Evolutionary conservation across 2,888 invertebrate genomes (phyloP).

Genomic region (Drosophila incognita): DNA sequence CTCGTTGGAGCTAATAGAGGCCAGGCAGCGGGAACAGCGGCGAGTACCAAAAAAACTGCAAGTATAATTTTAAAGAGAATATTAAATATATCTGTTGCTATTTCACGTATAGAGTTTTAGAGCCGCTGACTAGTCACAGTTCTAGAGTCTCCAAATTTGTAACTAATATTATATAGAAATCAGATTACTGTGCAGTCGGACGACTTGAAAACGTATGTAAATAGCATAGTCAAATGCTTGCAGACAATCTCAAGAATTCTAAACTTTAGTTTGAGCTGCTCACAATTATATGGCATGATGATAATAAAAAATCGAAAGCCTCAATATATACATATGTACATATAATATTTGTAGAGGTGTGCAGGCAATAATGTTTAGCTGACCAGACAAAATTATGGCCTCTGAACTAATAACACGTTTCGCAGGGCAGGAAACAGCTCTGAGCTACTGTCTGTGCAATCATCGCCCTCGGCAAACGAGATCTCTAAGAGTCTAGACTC

Average conservation of each 20-base stretch:
- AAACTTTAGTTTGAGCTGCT: background rate
- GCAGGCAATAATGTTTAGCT: constrained; percentile 40
- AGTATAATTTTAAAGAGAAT: constrained; percentile 80
- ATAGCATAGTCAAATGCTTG: constrained; percentile 7
- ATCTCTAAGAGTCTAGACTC: constrained; percentile 32
- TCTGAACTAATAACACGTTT: constrained; percentile 65
- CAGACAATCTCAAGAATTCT: background rate
- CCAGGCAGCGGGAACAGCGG: constrained; percentile 95
- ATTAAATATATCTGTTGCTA: background rate
- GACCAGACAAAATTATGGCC: constrained; percentile 46
- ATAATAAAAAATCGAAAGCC: constrained; percentile 44
- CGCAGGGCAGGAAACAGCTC: constrained; percentile 55
- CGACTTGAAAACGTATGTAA: constrained; percentile 5
- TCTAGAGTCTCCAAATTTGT: background rate
- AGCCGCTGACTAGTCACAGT: background rate
- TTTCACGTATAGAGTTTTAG: background rate
- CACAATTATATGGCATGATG: constrained; percentile 67
- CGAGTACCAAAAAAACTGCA: constrained; percentile 95
- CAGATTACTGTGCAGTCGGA: background rate
- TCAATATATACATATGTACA: constrained; percentile 1
- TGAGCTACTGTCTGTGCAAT: constrained; percentile 53
- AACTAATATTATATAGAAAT: background rate
- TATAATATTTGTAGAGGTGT: background rate
- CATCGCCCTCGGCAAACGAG: constrained; percentile 21
- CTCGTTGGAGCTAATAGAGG: constrained; percentile 94